These are phyloP conservation scores for Hycleus cichorii DNA, from an alignment of 1,140 invertebrate species.

Conservation along the genomic window DNA sequence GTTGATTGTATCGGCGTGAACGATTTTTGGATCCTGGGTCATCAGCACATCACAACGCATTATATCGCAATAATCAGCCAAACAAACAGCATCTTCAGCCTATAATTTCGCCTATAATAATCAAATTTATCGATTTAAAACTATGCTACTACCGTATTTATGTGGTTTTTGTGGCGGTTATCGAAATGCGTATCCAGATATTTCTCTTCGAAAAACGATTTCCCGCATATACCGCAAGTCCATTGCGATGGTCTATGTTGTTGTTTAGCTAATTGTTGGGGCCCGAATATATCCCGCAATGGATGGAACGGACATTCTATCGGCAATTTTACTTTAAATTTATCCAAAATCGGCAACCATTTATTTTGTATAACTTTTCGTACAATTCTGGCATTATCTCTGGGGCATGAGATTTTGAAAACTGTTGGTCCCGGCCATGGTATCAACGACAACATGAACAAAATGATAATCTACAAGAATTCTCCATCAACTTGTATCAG, in stretches of 20 bases:
- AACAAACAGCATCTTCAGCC: constrained; percentile 64
- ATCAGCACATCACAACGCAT: constrained; percentile 86
- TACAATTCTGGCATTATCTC: constrained; percentile 82
- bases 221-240: constrained; percentile 87
- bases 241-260: constrained; percentile 78
- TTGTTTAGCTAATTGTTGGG: constrained; percentile 73
- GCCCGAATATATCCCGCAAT: constrained; percentile 75
- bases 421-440: constrained; percentile 80
- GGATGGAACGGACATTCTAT: constrained; percentile 86
- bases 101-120: not conserved
- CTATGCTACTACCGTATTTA: constrained; percentile 62
- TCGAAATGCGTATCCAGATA: constrained; percentile 86
- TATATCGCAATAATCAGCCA: constrained; percentile 91
- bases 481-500: not conserved
- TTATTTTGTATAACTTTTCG: constrained; percentile 83
- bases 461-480: constrained; percentile 58
- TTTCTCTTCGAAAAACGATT: constrained; percentile 84
- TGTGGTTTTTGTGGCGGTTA: constrained; percentile 74
- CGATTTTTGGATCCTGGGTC: constrained; percentile 57
- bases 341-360: constrained; percentile 81
- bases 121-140: constrained; percentile 19
- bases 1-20: constrained; percentile 50
- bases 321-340: constrained; percentile 72
- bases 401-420: constrained; percentile 77
- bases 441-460: constrained; percentile 72